Evolutionary conservation across 2,888 invertebrate species (phyloP), one percentile per base, ranked within the genome.

Genomic region (Xestia ashworthii): DNA sequence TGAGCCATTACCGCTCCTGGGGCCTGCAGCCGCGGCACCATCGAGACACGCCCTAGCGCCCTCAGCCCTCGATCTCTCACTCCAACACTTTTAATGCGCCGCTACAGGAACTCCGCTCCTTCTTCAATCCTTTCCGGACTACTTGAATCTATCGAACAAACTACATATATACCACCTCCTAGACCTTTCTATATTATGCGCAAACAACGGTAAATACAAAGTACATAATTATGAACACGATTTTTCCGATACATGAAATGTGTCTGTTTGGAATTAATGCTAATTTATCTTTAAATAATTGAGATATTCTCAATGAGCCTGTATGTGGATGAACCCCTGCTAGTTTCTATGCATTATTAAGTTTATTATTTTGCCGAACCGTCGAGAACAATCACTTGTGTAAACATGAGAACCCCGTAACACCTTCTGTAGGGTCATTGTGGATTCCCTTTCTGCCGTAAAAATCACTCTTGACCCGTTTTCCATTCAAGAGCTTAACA

Each of bases 391-490:
- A 73, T 50, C 69, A 66, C 25, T 74, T 60, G 44, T n/a, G 48
- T 70, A 19, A 60, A 60, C 48, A 62, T 50, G 14, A 50, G 50
- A 58, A 50, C 55, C 41, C 38, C 5, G 46, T 72, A 70, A 75
- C 74, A 76, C 55, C 62, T 78, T 62, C 32, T 74, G 12, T 66
- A 79, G 69, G 58, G 65, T 41, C 14, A 68, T 71, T 58, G 64
- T 41, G 58, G 53, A 62, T 67, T 83, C 55, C 22, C 44, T 67
- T 81, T 73, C 48, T 53, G 44, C 58, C 50, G 65, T 83, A 74
- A 83, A 84, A 78, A 86, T 44, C 64, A 75, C 80, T 85, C 82
- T 86, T 87, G 85, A 87, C 85, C 85, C 53, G 67, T 58, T 82
- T 87, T 68, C 69, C 25, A 76, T 80, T 82, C 72, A 74, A 78